phyloP scores from a whole-genome alignment of 2,888 invertebrate species.

The Harpagoxenus sublaevis region DNA sequence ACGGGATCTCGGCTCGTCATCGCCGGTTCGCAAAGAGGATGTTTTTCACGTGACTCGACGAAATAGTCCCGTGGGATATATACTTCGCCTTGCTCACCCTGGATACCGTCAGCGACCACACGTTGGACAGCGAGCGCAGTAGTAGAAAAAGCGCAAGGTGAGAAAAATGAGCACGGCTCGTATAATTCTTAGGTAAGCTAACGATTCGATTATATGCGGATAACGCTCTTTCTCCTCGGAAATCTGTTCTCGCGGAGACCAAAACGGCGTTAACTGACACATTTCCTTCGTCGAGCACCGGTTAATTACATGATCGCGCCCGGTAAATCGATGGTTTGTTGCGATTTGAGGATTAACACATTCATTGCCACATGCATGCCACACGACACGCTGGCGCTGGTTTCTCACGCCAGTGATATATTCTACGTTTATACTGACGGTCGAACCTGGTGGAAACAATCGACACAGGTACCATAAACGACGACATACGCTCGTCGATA shows the following conservation, averaged over 20 bases:
- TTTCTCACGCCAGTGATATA: constrained; percentile 1
- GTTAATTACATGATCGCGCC: not conserved
- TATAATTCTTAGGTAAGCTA: not conserved
- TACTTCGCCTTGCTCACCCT: constrained; percentile 49
- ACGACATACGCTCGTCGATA: not conserved
- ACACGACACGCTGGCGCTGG: not conserved
- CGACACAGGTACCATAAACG: not conserved
- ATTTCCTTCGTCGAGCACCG: not conserved
- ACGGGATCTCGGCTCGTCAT: constrained; percentile 77
- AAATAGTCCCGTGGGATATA: constrained; percentile 78
- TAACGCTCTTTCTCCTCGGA: not conserved
- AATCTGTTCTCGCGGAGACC: not conserved
- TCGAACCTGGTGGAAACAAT: not conserved
- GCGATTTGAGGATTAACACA: constrained; percentile 10
- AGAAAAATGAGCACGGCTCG: constrained; percentile 24
- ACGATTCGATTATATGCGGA: not conserved
- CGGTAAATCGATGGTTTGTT: not conserved
- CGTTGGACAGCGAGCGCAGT: constrained; percentile 65
- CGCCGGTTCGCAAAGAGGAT: constrained; percentile 76
- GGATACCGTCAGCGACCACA: constrained; percentile 63
- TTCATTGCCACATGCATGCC: not conserved
- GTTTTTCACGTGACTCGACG: constrained; percentile 79
- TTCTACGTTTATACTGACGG: not conserved
- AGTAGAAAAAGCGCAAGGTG: constrained; percentile 65
- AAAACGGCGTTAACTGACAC: not conserved